Evolutionary conservation across 2,888 invertebrate species (phyloP).

Genomic region (Labia minor): DNA sequence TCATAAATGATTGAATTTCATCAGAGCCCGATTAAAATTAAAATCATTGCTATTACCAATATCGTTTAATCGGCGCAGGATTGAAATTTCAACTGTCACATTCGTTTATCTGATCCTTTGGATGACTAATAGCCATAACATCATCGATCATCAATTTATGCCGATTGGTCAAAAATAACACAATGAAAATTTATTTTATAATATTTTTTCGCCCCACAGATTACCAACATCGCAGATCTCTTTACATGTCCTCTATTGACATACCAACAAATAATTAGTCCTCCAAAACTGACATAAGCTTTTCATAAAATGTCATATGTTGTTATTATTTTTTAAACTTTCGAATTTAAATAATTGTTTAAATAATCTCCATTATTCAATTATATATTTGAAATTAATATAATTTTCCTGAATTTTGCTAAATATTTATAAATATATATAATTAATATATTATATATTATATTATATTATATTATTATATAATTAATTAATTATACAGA

Average conservation of each 20-base stretch:
- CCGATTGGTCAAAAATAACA: not conserved
- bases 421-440: too few relatives aligned
- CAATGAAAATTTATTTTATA: not conserved
- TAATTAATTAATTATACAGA: too few relatives aligned
- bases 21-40: not conserved
- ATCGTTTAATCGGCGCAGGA: not conserved
- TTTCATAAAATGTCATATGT: not conserved
- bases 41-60: not conserved
- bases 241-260: not conserved
- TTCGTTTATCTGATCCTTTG: conserved; percentile 3
- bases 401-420: too few relatives aligned
- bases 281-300: not conserved
- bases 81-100: conserved; percentile 13
- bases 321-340: not conserved
- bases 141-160: conserved; percentile 4
- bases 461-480: too few relatives aligned
- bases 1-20: not conserved
- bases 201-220: not conserved
- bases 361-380: not conserved
- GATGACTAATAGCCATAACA: not conserved
- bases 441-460: too few relatives aligned
- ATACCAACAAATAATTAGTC: not conserved
- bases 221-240: not conserved
- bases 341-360: not conserved
- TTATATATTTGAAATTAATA: not conserved